These are phyloP conservation scores for Lottia gigantea DNA, from an alignment of 2,888 invertebrate genomes.

Conservation along the genomic window DNA sequence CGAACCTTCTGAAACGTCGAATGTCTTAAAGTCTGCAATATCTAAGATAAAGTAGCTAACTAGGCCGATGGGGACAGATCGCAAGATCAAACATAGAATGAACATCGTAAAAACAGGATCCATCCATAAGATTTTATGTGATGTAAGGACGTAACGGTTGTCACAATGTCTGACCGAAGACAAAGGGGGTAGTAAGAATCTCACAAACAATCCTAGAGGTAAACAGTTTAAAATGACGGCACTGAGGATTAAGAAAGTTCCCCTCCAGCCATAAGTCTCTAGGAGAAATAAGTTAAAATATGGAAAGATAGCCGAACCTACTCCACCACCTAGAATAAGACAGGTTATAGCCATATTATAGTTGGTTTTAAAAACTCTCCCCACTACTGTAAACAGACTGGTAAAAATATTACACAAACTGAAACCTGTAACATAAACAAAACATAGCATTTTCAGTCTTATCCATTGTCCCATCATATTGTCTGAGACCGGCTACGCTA, in stretches of 20 bases:
- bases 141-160: neutral
- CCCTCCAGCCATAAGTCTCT: neutral
- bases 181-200: neutral
- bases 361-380: neutral
- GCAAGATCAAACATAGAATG: neutral
- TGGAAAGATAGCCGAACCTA: neutral
- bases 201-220: neutral
- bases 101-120: neutral
- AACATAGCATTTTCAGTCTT: neutral
- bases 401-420: neutral
- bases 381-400: neutral
- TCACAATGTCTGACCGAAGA: neutral
- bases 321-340: neutral
- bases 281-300: neutral
- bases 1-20: neutral
- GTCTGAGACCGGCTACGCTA: no score
- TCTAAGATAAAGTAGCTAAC: neutral
- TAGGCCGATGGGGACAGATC: conserved; percentile 1
- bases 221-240: neutral
- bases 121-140: neutral
- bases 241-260: neutral
- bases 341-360: conserved; percentile 1
- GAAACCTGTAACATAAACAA: neutral
- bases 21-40: neutral
- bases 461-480: no score